A percentile compares a stretch with the other conserved stretches of the same genome.
These are phyloP conservation scores for Onchidella celtica DNA, from an alignment of 2,888 invertebrate genomes.

Conservation along the genomic window DNA sequence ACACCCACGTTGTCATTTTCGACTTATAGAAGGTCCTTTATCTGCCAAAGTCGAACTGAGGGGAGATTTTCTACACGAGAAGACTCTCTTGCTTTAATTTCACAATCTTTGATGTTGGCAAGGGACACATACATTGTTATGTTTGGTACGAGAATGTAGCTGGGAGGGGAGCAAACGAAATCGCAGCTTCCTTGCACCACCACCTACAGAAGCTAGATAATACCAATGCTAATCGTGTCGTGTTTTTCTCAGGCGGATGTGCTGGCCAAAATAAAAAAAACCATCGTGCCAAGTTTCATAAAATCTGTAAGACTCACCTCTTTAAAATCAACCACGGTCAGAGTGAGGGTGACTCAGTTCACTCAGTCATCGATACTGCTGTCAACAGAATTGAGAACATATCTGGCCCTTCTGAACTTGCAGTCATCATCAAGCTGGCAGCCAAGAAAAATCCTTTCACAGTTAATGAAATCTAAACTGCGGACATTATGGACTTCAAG, in stretches of 20 bases:
- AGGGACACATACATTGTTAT: neutral
- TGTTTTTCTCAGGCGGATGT: constrained; percentile 11
- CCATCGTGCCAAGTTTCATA: neutral
- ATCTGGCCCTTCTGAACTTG: neutral
- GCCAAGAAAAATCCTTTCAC: constrained; percentile 1
- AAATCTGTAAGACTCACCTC: neutral
- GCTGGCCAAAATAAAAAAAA: constrained; percentile 14
- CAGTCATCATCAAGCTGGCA: neutral
- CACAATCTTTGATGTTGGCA: neutral
- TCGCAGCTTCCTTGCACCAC: neutral
- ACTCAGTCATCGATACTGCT: constrained; percentile 3
- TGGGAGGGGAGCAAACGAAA: neutral
- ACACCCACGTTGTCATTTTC: neutral
- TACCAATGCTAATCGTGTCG: neutral
- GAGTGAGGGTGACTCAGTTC: constrained; percentile 12
- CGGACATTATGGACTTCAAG: constrained; percentile 5
- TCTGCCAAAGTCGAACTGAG: neutral
- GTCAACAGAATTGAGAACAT: neutral
- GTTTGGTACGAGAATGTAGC: neutral
- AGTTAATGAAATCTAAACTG: constrained; percentile 1
- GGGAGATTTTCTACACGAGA: neutral
- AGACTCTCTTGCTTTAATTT: neutral
- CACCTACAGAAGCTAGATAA: neutral
- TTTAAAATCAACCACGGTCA: constrained; percentile 37
- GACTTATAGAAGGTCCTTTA: neutral